Evolutionary conservation across 1,140 invertebrate species (phyloP).

Genomic region (Drosophila orena): DNA sequence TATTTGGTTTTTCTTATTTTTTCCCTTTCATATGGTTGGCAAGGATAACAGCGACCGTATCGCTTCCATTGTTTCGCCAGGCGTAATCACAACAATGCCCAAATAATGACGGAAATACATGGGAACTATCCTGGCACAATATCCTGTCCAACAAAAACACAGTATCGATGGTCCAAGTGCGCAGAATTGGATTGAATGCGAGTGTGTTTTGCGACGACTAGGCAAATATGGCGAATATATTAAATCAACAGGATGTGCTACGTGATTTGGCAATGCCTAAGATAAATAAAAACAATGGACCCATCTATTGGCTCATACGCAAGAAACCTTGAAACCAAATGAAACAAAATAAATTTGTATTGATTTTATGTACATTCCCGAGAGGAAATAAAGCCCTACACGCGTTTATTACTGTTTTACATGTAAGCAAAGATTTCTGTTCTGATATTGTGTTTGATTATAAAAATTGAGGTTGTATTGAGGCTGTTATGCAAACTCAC

Average conservation of each 20-base stretch:
- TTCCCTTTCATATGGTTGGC: conserved; percentile 11
- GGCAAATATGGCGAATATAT: conserved; percentile 38
- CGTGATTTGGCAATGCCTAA: conserved; percentile 35
- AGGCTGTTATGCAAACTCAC: conserved; percentile 61
- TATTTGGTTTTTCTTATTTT: conserved; percentile 18
- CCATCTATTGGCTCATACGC: not conserved
- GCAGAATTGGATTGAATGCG: conserved; percentile 4
- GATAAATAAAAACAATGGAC: conserved; percentile 26
- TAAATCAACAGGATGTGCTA: conserved; percentile 52
- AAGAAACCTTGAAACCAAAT: conserved; percentile 1
- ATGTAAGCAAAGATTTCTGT: too few relatives aligned
- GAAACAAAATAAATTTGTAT: not conserved
- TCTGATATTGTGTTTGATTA: too few relatives aligned
- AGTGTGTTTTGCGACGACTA: conserved; percentile 13
- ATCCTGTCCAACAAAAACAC: conserved; percentile 29
- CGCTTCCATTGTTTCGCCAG: conserved; percentile 38
- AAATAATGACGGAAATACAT: conserved; percentile 47
- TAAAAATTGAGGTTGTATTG: too few relatives aligned
- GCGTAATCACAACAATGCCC: conserved; percentile 38
- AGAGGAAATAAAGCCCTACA: not conserved
- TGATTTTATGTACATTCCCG: not conserved
- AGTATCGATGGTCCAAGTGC: conserved; percentile 8
- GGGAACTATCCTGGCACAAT: conserved; percentile 33
- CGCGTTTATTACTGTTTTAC: too few relatives aligned
- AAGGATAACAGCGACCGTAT: conserved; percentile 16